Evolutionary conservation across 1,140 invertebrate species (phyloP), one percentile per base, ranked within the genome.

Genomic region (Whitmania pigra): DNA sequence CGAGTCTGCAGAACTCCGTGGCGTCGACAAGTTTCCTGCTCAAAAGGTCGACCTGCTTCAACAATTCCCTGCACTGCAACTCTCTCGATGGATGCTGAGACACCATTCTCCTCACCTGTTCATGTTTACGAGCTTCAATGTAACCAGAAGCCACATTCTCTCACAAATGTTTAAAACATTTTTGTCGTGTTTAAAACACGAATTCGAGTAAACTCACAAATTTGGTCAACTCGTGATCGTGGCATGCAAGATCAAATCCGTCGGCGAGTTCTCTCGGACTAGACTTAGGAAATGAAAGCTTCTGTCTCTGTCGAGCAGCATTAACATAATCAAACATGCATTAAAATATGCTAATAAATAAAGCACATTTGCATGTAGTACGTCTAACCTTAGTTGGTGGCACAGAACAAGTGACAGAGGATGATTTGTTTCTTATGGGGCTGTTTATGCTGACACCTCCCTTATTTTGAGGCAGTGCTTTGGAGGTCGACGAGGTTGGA

Each of bases 91-190:
- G 29, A 22, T 63, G 57, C 20, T 18, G 9, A 20, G 22, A 25
- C 57, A 63, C 22, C 57, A 25, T 63, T 63, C 22, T 31, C 22
- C 57, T 25, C 15, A 25, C 22, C 57, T 63, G 11, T 63, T 63
- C 57, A 63, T 63, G 11, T 63, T 63, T 20, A 63, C 22, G 22
- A 63, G 57, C 22, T 63, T 22, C 22, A 63, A 63, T 63, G 11
- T 22, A 15, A 63, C 9, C 29, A 5, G 20, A 57, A 2, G 5
- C 25, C 11, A 63, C n/a, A 60, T 60, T 60, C n/a, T 17, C 17
- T 22, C n/a, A 60, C n/a, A n/a, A n/a, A n/a, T n/a, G n/a, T n/a
- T n/a, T n/a, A n/a, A n/a, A n/a, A n/a, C n/a, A n/a, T n/a, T n/a
- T n/a, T n/a, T n/a, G n/a, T n/a, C n/a, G n/a, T 36, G 31, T 36